Base-by-base conservation (phyloP, 2,888 invertebrate genomes). In the Melanchra persicariae region DNA sequence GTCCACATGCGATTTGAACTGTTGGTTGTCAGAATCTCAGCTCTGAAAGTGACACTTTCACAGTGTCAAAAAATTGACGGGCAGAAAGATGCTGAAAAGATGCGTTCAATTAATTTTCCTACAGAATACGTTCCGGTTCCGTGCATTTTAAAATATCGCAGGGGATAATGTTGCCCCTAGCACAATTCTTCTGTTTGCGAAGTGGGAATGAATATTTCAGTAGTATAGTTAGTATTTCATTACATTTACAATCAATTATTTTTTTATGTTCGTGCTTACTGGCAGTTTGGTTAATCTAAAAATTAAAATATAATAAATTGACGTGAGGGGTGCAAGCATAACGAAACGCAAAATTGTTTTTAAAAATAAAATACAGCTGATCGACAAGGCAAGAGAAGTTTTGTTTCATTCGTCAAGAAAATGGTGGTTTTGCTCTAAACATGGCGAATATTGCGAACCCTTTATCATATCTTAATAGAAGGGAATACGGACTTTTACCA, bases 401-500 rank as follows among this genome's bases (percentile, higher is more conserved):
- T 90, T 88, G 87, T 88, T 89, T 89, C 85, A 79, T 86, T 89
- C 83, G 81, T 82, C 81, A 40, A 91, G 90, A 93, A 94, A 93
- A 95, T 95, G 94, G 93, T 94, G 92, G 92, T 90, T 89, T 91
- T 87, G 87, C 75, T 87, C 77, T 93, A 92, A 92, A 91, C 84
- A 95, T 95, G 96, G 95, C 95, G 92, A 95, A 94, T 93, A 87
- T 90, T 83, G 90, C 96, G 75, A 97, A 96, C 91, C 97, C 97
- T 84, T 88, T 97, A 84, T 91, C 96, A 61, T 97, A 97, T 92
- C 85, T 97, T 87, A 90, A 96, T 70, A 95, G 96, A 83, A 96
- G 97, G 91, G 97, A 97, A 91, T 97, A 96, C 86, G 97, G 97
- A 84, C 94, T 96, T 79, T 92, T 96, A 85, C 89, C 96, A 73